Conservation (phyloP, 2,888 invertebrate genomes). For the Drosophila suboccidentalis region DNA sequence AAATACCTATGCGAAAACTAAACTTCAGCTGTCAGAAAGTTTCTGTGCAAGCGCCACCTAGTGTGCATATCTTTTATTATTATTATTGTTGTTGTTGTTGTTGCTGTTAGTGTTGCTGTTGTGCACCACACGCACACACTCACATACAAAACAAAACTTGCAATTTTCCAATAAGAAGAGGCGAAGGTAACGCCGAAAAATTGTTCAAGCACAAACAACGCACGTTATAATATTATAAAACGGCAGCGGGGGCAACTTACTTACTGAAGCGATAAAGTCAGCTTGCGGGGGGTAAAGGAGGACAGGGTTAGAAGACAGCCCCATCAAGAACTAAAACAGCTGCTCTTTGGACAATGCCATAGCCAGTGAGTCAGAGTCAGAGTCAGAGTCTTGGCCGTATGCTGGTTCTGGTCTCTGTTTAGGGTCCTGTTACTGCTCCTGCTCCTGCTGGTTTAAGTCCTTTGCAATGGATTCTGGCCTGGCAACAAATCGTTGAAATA, state of each 20-base stretch:
- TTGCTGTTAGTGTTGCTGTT: constrained; percentile 36
- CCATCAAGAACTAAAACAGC: constrained; percentile 80
- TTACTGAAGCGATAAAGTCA: constrained; percentile 80
- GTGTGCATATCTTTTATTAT: constrained; percentile 59
- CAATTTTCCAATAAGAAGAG: constrained; percentile 78
- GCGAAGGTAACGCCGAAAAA: constrained; percentile 77
- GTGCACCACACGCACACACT: constrained; percentile 19
- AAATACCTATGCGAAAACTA: constrained; percentile 75
- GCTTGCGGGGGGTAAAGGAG: constrained; percentile 4
- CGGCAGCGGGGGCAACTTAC: constrained; percentile 74
- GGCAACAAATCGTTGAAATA: constrained; percentile 82
- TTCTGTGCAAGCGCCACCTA: constrained; percentile 53
- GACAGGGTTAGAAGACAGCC: constrained; percentile 49
- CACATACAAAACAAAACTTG: constrained; percentile 57
- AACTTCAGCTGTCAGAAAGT: constrained; percentile 63
- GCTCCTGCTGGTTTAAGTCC: constrained; percentile 8
- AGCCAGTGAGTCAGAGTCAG: constrained; percentile 24
- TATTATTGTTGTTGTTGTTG: constrained; percentile 46
- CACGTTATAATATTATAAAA: constrained; percentile 80
- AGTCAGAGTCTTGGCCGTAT: constrained; percentile 12
- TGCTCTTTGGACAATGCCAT: constrained; percentile 74
- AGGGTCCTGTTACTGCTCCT: constrained; percentile 26
- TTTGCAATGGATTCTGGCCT: constrained; percentile 47
- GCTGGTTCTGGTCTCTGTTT: constrained; percentile 35
- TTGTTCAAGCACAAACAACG: constrained; percentile 80